Evolutionary conservation across 2,113 vertebrate species (phyloP), one percentile per base, ranked within the genome.

Genomic region (Polypterus senegalus): DNA sequence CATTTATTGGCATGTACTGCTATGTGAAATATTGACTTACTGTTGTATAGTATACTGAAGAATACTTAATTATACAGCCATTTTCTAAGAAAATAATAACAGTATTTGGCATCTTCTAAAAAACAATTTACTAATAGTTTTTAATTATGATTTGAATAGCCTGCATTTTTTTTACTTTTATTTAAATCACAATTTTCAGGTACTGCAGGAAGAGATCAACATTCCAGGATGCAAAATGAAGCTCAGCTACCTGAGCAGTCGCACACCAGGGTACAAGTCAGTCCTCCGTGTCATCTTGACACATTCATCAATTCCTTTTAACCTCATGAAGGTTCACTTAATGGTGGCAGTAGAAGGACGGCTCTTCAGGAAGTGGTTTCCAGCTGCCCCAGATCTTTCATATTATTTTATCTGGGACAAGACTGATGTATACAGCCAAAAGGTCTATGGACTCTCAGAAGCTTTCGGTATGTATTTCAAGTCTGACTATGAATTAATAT

Each of bases 401-500:
- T 97, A 97, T 62, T 89, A 93, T 69, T 99, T 97, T 71, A 80
- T 97, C 66, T 99, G 96, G 96, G 95, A 99, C 80, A 99, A 98
- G 76, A 89, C 93, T 0, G 95, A 99, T 0, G 93, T 98, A 66
- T 99, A 99, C 83, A 93, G 91, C 76, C 96, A 99, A 79, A 98
- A 97, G 73, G 95, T 99, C 66, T 94, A 92, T 0, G 96, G 96
- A 10, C 76, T 98, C 49, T 95, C 94, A 0, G 93, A 97, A 78
- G 92, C 93, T 47, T 98, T 99, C 0, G 90, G 96, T 99, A 73
- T 82, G 92, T 51, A 27, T 27, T 27, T 27, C 27, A 27, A 27
- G 27, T 27, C 27, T 27, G 27, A 1, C 27, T 27, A 27, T 27
- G 27, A 27, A 27, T 27, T 27, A 27, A 27, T 27, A 27, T 27